These are phyloP conservation scores for Lordiphosa andalusiaca DNA, from an alignment of 2,888 invertebrate genomes.

Conservation along the genomic window DNA sequence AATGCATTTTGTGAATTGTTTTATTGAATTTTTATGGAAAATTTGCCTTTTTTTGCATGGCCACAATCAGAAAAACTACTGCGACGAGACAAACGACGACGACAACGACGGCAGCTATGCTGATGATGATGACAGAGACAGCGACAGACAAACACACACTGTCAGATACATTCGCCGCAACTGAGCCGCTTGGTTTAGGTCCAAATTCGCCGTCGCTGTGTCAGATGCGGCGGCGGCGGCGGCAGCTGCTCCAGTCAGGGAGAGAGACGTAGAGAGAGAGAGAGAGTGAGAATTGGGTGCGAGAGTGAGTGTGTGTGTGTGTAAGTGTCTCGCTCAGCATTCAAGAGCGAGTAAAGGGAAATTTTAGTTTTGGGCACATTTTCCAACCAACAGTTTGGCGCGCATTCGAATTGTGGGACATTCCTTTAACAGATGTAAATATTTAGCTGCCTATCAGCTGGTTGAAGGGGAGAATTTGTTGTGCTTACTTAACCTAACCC, in stretches of 20 bases:
- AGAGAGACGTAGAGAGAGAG: constrained; percentile 32
- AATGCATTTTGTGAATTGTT: constrained; percentile 37
- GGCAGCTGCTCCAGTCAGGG: constrained; percentile 34
- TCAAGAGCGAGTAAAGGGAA: constrained; percentile 61
- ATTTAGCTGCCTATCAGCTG: background rate
- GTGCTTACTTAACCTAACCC: no score
- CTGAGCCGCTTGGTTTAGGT: constrained; percentile 20
- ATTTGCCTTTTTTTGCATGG: constrained; percentile 59
- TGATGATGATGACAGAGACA: constrained; percentile 44
- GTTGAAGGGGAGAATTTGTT: no score
- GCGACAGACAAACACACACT: constrained; percentile 49
- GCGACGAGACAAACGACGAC: constrained; percentile 50
- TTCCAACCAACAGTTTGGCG: constrained; percentile 23
- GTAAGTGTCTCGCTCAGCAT: constrained; percentile 41
- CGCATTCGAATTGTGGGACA: constrained; percentile 25
- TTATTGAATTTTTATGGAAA: constrained; percentile 37
- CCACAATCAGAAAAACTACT: constrained; percentile 72
- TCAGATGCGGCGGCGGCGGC: constrained; percentile 59
- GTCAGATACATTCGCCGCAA: constrained; percentile 63
- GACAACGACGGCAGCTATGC: constrained; percentile 47
- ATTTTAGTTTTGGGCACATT: constrained; percentile 39
- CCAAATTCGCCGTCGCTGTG: constrained; percentile 47
- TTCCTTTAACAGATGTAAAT: background rate
- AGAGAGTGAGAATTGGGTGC: constrained; percentile 21
- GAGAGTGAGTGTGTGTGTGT: constrained; percentile 20